A percentile compares a stretch with the other conserved stretches of the same genome.
These are phyloP conservation scores for Cryptoprocta ferox DNA, from an alignment of 2,797 vertebrate genomes.

Conservation along the genomic window DNA sequence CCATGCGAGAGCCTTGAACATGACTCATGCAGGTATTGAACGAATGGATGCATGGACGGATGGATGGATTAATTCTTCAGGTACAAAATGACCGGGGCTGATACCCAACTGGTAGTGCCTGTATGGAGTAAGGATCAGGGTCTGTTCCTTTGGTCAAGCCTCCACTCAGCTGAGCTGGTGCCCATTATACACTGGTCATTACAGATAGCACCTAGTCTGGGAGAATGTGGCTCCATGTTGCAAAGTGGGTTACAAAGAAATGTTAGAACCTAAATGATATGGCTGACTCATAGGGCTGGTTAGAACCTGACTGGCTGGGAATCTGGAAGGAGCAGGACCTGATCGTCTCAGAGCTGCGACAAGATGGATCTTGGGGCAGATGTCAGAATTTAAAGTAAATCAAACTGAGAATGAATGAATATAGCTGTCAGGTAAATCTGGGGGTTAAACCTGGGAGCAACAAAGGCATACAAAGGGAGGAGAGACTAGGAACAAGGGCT, in stretches of 20 bases:
- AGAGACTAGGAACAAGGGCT: not conserved
- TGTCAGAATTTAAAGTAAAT: not conserved
- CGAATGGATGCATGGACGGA: not conserved
- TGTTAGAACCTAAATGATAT: not conserved
- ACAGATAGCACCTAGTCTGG: not conserved
- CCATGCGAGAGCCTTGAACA: not conserved
- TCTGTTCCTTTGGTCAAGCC: not conserved
- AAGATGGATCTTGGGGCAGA: not conserved
- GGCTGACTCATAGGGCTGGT: not conserved
- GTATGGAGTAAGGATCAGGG: not conserved
- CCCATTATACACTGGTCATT: not conserved
- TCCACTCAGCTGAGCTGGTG: not conserved
- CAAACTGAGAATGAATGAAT: not conserved
- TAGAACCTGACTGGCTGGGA: not conserved
- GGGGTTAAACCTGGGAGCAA: not conserved
- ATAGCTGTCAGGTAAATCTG: not conserved
- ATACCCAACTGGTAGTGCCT: not conserved
- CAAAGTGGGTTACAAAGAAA: slow-evolving; percentile 23
- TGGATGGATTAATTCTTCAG: not conserved
- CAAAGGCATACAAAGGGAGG: not conserved
- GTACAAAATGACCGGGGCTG: not conserved
- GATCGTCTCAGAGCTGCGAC: not conserved
- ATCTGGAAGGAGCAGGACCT: not conserved
- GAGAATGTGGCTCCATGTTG: not conserved
- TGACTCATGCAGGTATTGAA: not conserved